Conservation (phyloP, 30 jellyfish, hydroid and myxozoan genomes). For the Hydractinia symbiolongicarpus region DNA sequence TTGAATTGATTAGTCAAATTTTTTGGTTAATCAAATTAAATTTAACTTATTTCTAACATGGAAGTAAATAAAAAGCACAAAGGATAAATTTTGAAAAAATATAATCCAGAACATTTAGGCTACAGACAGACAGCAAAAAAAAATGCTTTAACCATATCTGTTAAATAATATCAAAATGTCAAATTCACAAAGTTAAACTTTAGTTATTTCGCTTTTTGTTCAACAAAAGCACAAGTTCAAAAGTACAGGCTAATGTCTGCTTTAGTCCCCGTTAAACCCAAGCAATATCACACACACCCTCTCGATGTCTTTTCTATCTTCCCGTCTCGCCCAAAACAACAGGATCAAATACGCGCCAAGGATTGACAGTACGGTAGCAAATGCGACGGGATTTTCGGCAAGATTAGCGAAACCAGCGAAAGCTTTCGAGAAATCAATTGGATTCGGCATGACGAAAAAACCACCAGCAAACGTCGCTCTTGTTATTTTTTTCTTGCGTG, state of each 20-base stretch:
- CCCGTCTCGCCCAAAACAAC: constrained; percentile 95
- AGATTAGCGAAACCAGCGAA: constrained; percentile 87
- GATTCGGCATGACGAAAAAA: constrained; percentile 89
- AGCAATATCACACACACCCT: constrained; percentile 37
- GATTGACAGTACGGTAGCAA: constrained; percentile 76
- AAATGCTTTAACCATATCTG: too few relatives aligned
- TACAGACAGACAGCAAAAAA: too few relatives aligned
- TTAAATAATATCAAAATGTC: too few relatives aligned
- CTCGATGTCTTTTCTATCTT: constrained; percentile 66
- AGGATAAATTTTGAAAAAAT: too few relatives aligned
- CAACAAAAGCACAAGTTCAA: too few relatives aligned
- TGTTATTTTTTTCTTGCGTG: constrained; percentile 37
- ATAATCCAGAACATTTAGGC: too few relatives aligned
- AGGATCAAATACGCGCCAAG: constrained; percentile 79
- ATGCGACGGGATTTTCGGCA: constrained; percentile 88
- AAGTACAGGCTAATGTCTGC: too few relatives aligned
- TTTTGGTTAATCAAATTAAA: background rate
- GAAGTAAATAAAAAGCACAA: too few relatives aligned
- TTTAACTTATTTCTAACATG: too few relatives aligned
- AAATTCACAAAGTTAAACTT: too few relatives aligned
- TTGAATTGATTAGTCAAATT: background rate
- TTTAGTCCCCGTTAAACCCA: too few relatives aligned
- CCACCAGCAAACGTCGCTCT: constrained; percentile 93
- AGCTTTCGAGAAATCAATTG: constrained; percentile 85
- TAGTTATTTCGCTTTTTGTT: too few relatives aligned